These are phyloP conservation scores for Adoxophyes honmai DNA, from an alignment of 1,140 invertebrate genomes.

Conservation along the genomic window DNA sequence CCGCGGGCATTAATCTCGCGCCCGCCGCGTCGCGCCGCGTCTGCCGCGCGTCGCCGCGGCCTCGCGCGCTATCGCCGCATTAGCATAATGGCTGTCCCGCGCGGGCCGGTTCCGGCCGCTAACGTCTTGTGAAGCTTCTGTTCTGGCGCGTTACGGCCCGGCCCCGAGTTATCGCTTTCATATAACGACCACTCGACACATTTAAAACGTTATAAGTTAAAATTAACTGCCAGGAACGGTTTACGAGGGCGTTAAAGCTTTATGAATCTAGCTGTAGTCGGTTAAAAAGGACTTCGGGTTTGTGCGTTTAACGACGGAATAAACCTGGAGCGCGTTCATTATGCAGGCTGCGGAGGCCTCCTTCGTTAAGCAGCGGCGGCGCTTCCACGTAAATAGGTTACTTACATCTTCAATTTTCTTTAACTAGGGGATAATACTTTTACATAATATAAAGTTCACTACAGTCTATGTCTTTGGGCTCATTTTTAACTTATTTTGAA, in stretches of 20 bases:
- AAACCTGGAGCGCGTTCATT: no score
- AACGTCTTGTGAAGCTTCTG: background rate
- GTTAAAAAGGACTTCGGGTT: no score
- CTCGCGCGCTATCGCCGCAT: background rate
- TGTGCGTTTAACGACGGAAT: no score
- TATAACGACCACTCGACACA: background rate
- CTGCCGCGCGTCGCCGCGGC: background rate
- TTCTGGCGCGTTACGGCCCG: background rate
- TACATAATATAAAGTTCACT: no score
- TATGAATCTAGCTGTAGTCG: background rate
- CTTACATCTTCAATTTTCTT: no score
- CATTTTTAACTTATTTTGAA: no score
- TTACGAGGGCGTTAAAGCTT: background rate
- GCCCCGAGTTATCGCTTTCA: background rate
- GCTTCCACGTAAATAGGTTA: background rate
- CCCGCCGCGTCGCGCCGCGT: background rate
- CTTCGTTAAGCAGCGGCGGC: constrained; percentile 9
- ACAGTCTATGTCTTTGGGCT: no score
- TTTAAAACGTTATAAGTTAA: background rate
- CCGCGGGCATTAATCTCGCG: background rate
- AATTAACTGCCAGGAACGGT: background rate
- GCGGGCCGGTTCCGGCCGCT: background rate
- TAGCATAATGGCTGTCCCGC: background rate
- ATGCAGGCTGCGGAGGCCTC: background rate
- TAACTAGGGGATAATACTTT: no score